Conservation (phyloP, 1,140 invertebrate species). For the Cepaea nemoralis region DNA sequence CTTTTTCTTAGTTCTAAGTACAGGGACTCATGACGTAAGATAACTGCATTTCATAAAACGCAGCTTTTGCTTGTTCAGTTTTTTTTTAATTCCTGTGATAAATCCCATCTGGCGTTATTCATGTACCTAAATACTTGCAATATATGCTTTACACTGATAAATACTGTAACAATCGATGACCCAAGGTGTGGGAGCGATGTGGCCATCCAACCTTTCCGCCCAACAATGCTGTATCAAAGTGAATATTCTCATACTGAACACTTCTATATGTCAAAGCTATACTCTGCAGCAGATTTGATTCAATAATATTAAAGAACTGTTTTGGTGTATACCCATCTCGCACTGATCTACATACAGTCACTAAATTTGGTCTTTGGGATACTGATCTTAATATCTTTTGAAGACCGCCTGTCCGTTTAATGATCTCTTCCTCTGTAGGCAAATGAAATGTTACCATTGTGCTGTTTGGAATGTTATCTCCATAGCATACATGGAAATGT, state of each 20-base stretch:
- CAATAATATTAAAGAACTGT: conserved; percentile 46
- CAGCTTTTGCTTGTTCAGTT: too few species aligned
- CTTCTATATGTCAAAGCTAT: conserved; percentile 45
- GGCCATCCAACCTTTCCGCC: conserved; percentile 62
- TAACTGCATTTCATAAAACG: too few species aligned
- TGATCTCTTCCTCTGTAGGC: conserved; percentile 50
- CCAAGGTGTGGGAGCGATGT: conserved; percentile 29
- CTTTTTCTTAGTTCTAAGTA: too few species aligned
- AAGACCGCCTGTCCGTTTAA: conserved; percentile 40
- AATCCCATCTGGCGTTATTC: too few species aligned
- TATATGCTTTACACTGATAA: not conserved
- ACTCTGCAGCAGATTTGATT: conserved; percentile 43
- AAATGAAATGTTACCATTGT: conserved; percentile 52
- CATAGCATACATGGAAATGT: conserved; percentile 52
- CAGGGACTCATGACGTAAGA: too few species aligned
- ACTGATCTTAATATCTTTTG: conserved; percentile 42
- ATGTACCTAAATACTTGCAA: too few species aligned
- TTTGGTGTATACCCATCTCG: conserved; percentile 62
- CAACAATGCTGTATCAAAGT: conserved; percentile 57
- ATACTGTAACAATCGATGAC: not conserved
- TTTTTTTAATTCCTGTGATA: too few species aligned
- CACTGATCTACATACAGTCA: conserved; percentile 60
- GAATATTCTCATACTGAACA: conserved; percentile 41
- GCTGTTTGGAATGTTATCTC: conserved; percentile 52
- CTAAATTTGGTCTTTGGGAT: conserved; percentile 35